Conservation (phyloP, 2,797 vertebrate species). For the Thunnus albacares region DNA sequence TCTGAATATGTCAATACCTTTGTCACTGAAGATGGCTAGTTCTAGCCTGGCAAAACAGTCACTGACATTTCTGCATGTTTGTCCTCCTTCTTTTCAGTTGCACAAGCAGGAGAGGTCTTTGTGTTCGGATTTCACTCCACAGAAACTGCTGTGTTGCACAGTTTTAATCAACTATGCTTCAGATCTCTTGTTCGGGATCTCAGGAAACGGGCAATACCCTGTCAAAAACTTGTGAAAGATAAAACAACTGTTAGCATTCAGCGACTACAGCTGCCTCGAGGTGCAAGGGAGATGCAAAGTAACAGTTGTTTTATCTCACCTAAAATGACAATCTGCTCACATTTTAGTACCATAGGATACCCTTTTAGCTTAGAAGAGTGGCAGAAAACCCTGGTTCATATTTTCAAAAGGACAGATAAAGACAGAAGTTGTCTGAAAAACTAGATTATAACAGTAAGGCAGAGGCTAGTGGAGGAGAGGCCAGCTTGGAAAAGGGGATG, state of each 20-base stretch:
- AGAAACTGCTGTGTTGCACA: not conserved
- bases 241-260: not conserved
- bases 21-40: not conserved
- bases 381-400: not conserved
- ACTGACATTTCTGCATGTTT: not conserved
- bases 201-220: not conserved
- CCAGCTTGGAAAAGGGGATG: not conserved
- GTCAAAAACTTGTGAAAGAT: not conserved
- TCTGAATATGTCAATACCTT: not conserved
- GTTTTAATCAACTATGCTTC: not conserved
- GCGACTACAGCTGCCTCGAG: not conserved
- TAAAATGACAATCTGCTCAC: not conserved
- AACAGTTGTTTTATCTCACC: not conserved
- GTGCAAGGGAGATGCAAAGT: not conserved
- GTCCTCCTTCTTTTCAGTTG: not conserved
- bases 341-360: not conserved
- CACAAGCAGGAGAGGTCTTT: not conserved
- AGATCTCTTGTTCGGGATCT: not conserved
- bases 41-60: not conserved
- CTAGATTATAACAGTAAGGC: not conserved
- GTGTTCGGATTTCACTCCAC: not conserved
- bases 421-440: not conserved
- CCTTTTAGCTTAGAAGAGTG: not conserved
- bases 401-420: not conserved
- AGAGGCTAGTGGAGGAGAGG: slow-evolving; percentile 2